Evolutionary conservation across 37 sponge, comb jelly and placozoan genomes (phyloP), one percentile per base, ranked within the genome.

Genomic region (Crambe crambe): DNA sequence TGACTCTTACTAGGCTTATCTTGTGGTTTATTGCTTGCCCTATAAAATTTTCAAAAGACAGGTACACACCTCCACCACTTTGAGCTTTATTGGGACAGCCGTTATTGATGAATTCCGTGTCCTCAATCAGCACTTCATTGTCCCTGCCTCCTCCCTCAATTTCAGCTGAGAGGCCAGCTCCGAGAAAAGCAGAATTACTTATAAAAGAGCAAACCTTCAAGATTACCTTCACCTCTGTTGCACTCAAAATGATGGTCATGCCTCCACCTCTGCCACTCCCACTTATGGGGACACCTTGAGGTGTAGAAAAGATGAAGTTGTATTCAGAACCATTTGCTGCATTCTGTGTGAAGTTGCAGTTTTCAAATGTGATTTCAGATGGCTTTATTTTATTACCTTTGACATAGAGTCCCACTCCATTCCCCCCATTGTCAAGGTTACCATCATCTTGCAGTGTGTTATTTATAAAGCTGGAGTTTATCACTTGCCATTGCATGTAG

Each of bases 111-210:
- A 77, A 63, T 6, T 22, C 31, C 3, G 61, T 37, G 42, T 62
- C 29, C n/a, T 40, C 29, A 17, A 77, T 36, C 6, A 23, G 17
- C 9, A 77, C 22, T 40, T 4, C 2, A 42, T 63, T 77, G 44
- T 77, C n/a, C 10, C 20, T 8, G 5, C 3, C 43, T 22, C 42
- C 44, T 12, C 38, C 40, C 6, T 38, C 29, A 2, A 77, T 34
- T 4, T 77, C 22, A 12, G 61, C 26, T 2, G 77, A 58, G 2
- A 77, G 65, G 4, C 77, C 77, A 38, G 42, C 77, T n/a, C 77
- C 77, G 9, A 77, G 17, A 62, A 38, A 63, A 10, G 65, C 77
- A 39, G 41, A 15, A 23, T 77, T 77, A 2, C 61, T 63, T 3
- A 9, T 10, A 38, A 77, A 77, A 4, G 1, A 3, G 43, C 77